phyloP scores from a whole-genome alignment of 2,797 vertebrate species.

The Sylvia borin region DNA sequence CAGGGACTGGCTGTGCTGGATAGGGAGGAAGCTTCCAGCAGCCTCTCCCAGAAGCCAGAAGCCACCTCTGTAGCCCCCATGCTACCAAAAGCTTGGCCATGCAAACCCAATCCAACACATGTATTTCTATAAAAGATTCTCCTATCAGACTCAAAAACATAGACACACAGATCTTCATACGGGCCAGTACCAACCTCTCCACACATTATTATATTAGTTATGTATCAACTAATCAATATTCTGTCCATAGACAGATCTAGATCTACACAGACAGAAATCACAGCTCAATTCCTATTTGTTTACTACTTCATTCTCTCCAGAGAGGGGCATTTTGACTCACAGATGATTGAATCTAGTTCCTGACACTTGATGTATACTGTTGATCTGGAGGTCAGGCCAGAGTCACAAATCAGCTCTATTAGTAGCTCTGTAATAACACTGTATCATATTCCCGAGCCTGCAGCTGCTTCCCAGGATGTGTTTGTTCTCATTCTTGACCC shows the following conservation, averaged over 20 bases:
- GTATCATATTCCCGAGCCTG: background rate
- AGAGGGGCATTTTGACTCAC: background rate
- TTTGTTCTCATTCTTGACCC: constrained; percentile 29
- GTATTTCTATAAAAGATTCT: background rate
- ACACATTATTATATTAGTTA: background rate
- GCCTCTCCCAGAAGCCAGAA: background rate
- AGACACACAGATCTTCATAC: background rate
- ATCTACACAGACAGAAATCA: background rate
- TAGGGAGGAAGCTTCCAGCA: background rate
- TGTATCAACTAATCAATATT: background rate
- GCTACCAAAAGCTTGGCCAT: background rate
- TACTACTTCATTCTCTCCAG: background rate
- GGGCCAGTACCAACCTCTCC: background rate
- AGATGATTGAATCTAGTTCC: background rate
- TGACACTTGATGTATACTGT: background rate
- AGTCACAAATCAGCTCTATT: background rate
- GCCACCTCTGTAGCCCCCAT: background rate
- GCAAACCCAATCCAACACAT: background rate
- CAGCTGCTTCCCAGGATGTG: background rate
- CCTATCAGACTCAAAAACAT: background rate
- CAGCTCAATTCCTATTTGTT: background rate
- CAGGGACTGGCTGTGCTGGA: background rate
- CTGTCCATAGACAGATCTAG: background rate
- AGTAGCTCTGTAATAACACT: background rate
- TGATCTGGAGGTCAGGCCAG: background rate